Evolutionary conservation across 1,140 invertebrate species (phyloP), one percentile per base, ranked within the genome.

Genomic region (Augochlora pura): DNA sequence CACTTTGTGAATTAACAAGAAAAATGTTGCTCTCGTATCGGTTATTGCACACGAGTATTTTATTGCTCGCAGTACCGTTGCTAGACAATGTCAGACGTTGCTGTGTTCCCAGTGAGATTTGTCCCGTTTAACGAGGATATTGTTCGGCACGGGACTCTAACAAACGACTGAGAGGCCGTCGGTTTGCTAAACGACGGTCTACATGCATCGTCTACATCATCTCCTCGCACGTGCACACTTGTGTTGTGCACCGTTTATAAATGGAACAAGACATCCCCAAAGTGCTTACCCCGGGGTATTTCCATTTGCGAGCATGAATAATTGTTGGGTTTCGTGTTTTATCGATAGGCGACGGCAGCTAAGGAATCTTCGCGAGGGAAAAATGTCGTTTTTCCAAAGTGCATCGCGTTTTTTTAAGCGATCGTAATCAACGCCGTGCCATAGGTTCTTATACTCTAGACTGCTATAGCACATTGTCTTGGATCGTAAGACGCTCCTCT

Each of bases 221-320:
- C 64, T 69, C 63, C 81, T 63, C 68, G 70, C 73, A 73, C 68
- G 60, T 81, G 82, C 38, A 63, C n/a, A 77, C 60, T 52, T 62
- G 25, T 74, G 21, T 23, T 67, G n/a, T n/a, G 63, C 42, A 65
- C 64, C 64, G 67, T 80, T 87, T 83, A 85, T 85, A 83, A 87
- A 81, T 82, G 77, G 77, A 85, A 69, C 77, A 66, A 71, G 59
- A 27, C 32, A 32, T 46, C 57, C 69, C n/a, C 42, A 57, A 71
- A 77, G 60, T 72, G 60, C 67, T 67, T 59, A 23, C 62, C 9
- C 62, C 9, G 39, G 7, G 39, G 39, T 42, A 42, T 42, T 42
- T 42, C 16, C 54, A 46, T 54, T 23, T 32, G 3, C 42, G 57
- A 72, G 52, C n/a, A 68, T 60, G 32, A 23, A 6, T 52, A 60